These are phyloP conservation scores for Hedya salicella DNA, from an alignment of 2,888 invertebrate species.

Conservation along the genomic window DNA sequence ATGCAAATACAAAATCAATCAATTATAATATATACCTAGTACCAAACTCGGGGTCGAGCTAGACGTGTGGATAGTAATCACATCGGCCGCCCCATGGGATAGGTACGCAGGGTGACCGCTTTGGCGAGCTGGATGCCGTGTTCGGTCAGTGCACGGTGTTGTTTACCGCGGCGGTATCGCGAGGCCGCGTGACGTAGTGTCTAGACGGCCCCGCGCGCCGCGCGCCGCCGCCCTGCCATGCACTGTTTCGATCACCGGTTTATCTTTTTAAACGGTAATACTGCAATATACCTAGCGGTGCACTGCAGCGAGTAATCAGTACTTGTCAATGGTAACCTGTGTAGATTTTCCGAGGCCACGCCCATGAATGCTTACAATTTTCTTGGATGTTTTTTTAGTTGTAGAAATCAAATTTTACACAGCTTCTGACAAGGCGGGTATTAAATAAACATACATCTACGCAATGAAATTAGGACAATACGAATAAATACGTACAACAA, in stretches of 20 bases:
- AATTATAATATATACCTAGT: background rate
- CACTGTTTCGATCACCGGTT: conserved; percentile 81
- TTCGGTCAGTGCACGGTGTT: conserved; percentile 85
- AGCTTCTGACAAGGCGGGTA: too few species aligned
- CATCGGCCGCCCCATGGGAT: conserved; percentile 43
- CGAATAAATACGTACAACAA: background rate
- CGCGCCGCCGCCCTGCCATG: conserved; percentile 62
- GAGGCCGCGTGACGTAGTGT: conserved; percentile 86
- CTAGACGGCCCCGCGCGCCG: conserved; percentile 71
- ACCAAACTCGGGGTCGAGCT: background rate
- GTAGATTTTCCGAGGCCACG: conserved; percentile 16
- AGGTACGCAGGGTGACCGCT: conserved; percentile 65
- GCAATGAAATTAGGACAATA: too few species aligned
- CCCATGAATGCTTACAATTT: background rate
- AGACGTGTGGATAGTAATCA: conserved; percentile 9
- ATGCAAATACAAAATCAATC: background rate
- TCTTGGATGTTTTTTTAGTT: too few species aligned
- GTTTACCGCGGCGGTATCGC: conserved; percentile 85
- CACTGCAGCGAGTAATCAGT: conserved; percentile 26
- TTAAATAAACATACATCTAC: too few species aligned
- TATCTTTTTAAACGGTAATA: conserved; percentile 81
- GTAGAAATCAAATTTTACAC: too few species aligned
- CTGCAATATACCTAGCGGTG: conserved; percentile 61
- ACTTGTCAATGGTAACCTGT: background rate
- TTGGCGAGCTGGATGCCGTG: conserved; percentile 76